Evolutionary conservation across 2,113 vertebrate species (phyloP), one percentile per base, ranked within the genome.

Genomic region (Hippocampus abdominalis): DNA sequence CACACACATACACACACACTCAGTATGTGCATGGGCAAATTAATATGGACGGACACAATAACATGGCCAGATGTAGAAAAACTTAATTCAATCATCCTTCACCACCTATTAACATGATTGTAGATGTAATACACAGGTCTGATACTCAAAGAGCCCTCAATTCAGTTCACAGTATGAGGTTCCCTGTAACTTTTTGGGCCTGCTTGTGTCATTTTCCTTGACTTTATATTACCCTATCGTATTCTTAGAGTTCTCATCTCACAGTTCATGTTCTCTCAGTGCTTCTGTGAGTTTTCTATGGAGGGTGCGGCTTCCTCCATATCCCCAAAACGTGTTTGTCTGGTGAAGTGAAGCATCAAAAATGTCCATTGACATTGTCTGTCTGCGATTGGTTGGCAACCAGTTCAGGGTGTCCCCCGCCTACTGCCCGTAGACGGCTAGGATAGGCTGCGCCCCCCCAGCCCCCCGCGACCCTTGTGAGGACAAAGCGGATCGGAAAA

Each of bases 1-100:
- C 72, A 67, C 68, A 36, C 76, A 48, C 75, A 66, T 27, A 63
- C 68, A 57, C 69, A 54, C 64, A 54, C 51, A 57, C 56, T 68
- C 57, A 66, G 49, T 66, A 44, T 18, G 6, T 48, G 13, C 74
- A 72, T 16, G 42, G 49, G 59, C 23, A 53, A 69, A 80, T 72
- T 65, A 69, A 68, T 13, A n/a, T 23, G 61, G 62, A 67, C 57
- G 27, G 39, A 32, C 21, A 49, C 62, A 68, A 73, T 27, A 66
- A 64, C 42, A 57, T 20, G 46, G 77, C 56, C 63, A 74, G 42
- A 44, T 63, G 70, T 57, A 66, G 12, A 56, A 60, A 29, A 42
- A 32, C 32, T 71, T 71, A 18, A 70, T 62, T 66, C 42, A 63
- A 64, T 77, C 53, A 51, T 13, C 48, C 16, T 29, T 39, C 23